phyloP scores from a whole-genome alignment of 2,888 invertebrate genomes.

The Incurvaria masculella region DNA sequence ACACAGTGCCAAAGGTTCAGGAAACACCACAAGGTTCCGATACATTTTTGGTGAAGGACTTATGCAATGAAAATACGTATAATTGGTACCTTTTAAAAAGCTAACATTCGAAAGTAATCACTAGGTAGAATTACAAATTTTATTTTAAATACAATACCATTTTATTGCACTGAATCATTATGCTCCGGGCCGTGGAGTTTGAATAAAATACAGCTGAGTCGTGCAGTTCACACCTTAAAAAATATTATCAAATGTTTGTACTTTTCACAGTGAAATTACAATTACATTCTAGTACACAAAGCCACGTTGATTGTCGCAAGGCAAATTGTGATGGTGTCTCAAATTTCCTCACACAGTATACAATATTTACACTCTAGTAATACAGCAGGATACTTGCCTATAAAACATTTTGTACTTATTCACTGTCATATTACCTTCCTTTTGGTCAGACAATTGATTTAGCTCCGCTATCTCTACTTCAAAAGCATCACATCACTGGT shows the following conservation, averaged over 20 bases:
- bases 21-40: neutral
- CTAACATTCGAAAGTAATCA: neutral
- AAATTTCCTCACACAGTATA: too few species aligned
- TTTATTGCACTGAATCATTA: slow-evolving; percentile 50
- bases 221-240: neutral
- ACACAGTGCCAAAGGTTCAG: neutral
- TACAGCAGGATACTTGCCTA: too few species aligned
- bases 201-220: neutral
- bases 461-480: too few species aligned
- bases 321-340: too few species aligned
- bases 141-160: slow-evolving; percentile 13
- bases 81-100: neutral
- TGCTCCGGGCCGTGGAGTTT: slow-evolving; percentile 24
- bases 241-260: neutral
- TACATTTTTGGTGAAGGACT: neutral
- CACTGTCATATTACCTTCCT: too few species aligned
- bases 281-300: too few species aligned
- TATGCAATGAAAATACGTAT: neutral
- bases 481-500: too few species aligned
- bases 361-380: too few species aligned
- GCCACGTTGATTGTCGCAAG: too few species aligned
- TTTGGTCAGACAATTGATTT: too few species aligned
- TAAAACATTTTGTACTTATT: too few species aligned
- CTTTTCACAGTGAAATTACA: neutral
- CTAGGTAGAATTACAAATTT: neutral